These are phyloP conservation scores for Hipposideros larvatus DNA, from an alignment of 2,797 vertebrate species.

Conservation along the genomic window DNA sequence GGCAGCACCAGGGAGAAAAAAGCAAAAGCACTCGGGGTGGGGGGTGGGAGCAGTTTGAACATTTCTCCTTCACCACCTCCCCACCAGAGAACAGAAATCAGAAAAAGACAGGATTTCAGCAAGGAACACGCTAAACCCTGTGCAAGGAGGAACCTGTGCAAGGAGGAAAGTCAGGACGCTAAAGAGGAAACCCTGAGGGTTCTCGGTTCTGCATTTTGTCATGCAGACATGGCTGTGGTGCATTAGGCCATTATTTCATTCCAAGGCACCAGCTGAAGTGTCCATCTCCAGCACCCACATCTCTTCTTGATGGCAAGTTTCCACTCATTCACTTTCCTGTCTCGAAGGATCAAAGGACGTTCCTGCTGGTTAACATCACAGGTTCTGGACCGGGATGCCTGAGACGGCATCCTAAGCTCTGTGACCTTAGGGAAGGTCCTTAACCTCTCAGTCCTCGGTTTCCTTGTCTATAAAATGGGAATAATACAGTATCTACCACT, in stretches of 20 bases:
- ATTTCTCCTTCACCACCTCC: not conserved
- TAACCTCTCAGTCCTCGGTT: not conserved
- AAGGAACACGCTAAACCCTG: not conserved
- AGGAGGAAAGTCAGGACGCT: not conserved
- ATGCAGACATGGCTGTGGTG: not conserved
- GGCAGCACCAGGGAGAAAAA: not conserved
- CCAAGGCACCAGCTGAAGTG: not conserved
- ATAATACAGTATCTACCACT: not conserved
- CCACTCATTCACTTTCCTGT: not conserved
- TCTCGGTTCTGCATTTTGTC: not conserved
- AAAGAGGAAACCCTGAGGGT: not conserved
- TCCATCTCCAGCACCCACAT: not conserved
- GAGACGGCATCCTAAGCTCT: not conserved
- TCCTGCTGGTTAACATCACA: not conserved
- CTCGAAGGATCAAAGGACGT: not conserved
- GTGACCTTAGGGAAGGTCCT: not conserved
- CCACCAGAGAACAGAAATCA: not conserved
- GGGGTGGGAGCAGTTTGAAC: not conserved
- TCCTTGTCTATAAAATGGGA: not conserved
- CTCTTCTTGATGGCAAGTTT: not conserved
- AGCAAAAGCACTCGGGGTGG: not conserved
- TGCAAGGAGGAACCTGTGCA: not conserved
- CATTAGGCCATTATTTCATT: not conserved
- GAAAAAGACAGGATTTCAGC: not conserved
- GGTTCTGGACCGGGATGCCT: not conserved